Percentiles rank a stretch among this genome's conserved stretches.
Evolutionary conservation across 1,140 invertebrate genomes (phyloP).

Genomic region (Camponotus floridanus): DNA sequence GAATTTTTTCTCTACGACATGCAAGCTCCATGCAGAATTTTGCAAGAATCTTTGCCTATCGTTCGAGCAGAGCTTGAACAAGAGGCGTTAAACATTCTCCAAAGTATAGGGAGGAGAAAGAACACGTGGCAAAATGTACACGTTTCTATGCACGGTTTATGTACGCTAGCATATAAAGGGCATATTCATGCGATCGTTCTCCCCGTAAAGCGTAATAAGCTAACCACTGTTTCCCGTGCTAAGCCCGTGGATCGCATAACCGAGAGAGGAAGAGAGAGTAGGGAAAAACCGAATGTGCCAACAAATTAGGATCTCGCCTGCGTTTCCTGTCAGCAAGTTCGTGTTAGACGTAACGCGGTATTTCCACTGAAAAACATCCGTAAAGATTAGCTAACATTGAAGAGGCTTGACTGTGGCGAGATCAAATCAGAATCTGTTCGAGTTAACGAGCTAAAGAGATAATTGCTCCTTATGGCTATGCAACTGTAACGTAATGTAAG

Average conservation of each 20-base stretch:
- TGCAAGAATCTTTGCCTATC: conserved; percentile 49
- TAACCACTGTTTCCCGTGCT: conserved; percentile 60
- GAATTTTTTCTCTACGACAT: not conserved
- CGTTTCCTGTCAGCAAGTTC: conserved; percentile 41
- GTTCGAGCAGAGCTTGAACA: not conserved
- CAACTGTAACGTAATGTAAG: conserved; percentile 15
- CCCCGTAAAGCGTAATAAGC: conserved; percentile 59
- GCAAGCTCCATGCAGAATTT: not conserved
- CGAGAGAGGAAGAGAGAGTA: not conserved
- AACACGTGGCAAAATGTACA: conserved; percentile 49
- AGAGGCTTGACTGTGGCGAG: conserved; percentile 11
- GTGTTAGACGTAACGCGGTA: conserved; percentile 26
- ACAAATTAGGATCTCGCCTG: conserved; percentile 58
- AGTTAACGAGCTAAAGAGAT: conserved; percentile 47
- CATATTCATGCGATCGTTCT: conserved; percentile 53
- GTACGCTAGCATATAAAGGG: conserved; percentile 45
- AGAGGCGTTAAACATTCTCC: conserved; percentile 42
- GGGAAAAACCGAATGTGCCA: conserved; percentile 19
- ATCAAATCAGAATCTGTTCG: conserved; percentile 48
- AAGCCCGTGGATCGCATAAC: not conserved
- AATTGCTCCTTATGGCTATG: conserved; percentile 37
- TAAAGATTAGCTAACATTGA: conserved; percentile 33
- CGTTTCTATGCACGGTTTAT: conserved; percentile 30
- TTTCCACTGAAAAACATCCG: not conserved
- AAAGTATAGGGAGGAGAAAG: not conserved